Base-by-base conservation (phyloP, 2,797 vertebrate species). In the Ctenochaetus hawaiiensis region DNA sequence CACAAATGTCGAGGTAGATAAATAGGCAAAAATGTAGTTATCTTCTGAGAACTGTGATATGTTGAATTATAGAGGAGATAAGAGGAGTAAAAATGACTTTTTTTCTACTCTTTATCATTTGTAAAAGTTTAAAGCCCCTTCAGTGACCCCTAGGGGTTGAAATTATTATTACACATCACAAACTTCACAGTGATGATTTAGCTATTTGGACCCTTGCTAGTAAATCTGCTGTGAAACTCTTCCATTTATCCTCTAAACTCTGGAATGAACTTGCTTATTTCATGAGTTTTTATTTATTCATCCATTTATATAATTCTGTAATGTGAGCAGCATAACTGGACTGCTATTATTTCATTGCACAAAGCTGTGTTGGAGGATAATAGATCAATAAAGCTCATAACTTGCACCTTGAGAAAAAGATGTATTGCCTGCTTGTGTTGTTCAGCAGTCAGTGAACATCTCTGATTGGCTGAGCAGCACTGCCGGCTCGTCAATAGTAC, bases 361-460 rank as follows among this genome's bases (percentile, higher is more conserved):
- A 30, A 30, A 30, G 26, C 26, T 30, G 26, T 30, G 26, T 30
- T 30, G 26, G 26, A 30, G 26, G 26, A 30, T 30, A 30, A 30
- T 30, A 4, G 26, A 30, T 30, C 26, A 30, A 30, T 30, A 30
- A 30, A 30, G 26, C 26, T 30, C 26, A 30, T 30, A 30, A 30
- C 26, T 30, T 30, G 26, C 26, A 30, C 26, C 26, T 30, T 30
- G 26, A 30, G 26, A 30, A 5, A 30, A 30, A 30, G 26, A 30
- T 30, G 26, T 30, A 30, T 30, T 26, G 22, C 43, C 18, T 8
- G 45, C 37, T 43, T n/a, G 7, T 30, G 26, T 30, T 10, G 67
- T 22, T 78, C 67, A 49, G 49, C 56, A 58, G 83, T 71, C 80
- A 17, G 65, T 1, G 14, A 49, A 16, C 26, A 54, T 77, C 72